Evolutionary conservation across 2,888 invertebrate genomes (phyloP), one percentile per base, ranked within the genome.

Genomic region (Podabrus alpinus): DNA sequence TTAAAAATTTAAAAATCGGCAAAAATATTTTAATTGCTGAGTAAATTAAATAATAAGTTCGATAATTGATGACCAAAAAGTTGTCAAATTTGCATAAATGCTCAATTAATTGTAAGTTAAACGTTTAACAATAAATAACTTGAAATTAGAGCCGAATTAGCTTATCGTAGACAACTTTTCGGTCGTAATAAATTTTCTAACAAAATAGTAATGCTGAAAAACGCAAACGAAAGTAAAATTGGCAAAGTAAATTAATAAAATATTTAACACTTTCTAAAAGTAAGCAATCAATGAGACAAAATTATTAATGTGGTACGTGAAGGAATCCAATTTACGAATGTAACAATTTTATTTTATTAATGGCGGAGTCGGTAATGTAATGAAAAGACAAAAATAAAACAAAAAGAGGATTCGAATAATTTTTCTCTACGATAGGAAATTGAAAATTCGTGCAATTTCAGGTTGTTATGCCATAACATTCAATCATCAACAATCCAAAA

Each of bases 401-500:
- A 45, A 45, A 45, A 45, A 45, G 45, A 45, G n/a, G 2, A 45
- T 45, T n/a, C 45, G 45, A 45, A 45, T 45, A 45, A 45, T 45
- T 45, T 45, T 45, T 45, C 13, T 45, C n/a, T 45, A 13, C 45
- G 45, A 45, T 45, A 45, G 45, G 45, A 24, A 61, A 69, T 69
- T 66, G 45, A 66, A 71, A 71, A 64, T 59, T 17, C 59, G 19
- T 16, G 16, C 59, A 67, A 66, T 71, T 66, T 59, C 29, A 59
- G 68, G 29, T 45, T 68, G 68, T 59, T 68, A 62, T 59, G 60
- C 61, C 25, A 25, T 61, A 60, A 60, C 59, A 72, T 72, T 68
- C 68, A 68, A 72, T 72, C 45, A 72, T 45, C 59, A 45, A 68
- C 72, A 61, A 64, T 59, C 59, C 60, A 16, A 62, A 16, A 68